These are phyloP conservation scores for Eupithecia tripunctaria DNA, from an alignment of 2,888 invertebrate genomes.

Conservation along the genomic window DNA sequence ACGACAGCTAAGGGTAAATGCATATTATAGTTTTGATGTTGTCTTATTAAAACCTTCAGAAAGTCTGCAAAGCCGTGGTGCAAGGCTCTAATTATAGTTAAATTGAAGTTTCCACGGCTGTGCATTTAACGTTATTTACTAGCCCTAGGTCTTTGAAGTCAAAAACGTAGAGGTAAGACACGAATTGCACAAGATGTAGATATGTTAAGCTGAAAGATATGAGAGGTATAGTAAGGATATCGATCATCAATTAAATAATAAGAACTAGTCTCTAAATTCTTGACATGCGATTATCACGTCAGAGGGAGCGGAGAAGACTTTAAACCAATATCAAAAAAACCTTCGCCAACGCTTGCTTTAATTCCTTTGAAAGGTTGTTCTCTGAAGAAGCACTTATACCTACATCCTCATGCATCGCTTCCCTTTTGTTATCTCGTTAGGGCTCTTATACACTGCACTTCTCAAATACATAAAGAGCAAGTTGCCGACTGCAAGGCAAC, in stretches of 20 bases:
- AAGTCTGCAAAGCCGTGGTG: background rate
- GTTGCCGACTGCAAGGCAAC: too few species aligned
- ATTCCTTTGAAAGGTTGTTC: too few species aligned
- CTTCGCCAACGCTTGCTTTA: too few species aligned
- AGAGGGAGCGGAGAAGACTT: too few species aligned
- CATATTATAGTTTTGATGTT: constrained; percentile 23
- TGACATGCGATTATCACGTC: background rate
- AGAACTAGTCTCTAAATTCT: background rate
- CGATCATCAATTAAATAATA: too few species aligned
- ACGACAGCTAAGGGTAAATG: constrained; percentile 23
- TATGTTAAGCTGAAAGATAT: background rate
- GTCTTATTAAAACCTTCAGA: background rate
- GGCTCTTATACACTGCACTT: too few species aligned
- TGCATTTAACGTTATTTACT: background rate
- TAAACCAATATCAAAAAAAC: too few species aligned
- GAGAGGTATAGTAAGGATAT: background rate
- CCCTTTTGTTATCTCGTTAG: too few species aligned
- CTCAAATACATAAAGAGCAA: too few species aligned
- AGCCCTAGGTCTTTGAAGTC: background rate
- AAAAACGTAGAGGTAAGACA: background rate
- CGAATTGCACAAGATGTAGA: background rate
- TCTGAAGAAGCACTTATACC: too few species aligned
- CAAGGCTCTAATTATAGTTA: too few species aligned
- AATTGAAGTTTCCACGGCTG: background rate
- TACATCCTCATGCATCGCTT: too few species aligned